Percentiles rank a stretch among this genome's conserved stretches.
Conservation (phyloP, 2,797 vertebrate genomes). For the Loris lydekkerianus region DNA sequence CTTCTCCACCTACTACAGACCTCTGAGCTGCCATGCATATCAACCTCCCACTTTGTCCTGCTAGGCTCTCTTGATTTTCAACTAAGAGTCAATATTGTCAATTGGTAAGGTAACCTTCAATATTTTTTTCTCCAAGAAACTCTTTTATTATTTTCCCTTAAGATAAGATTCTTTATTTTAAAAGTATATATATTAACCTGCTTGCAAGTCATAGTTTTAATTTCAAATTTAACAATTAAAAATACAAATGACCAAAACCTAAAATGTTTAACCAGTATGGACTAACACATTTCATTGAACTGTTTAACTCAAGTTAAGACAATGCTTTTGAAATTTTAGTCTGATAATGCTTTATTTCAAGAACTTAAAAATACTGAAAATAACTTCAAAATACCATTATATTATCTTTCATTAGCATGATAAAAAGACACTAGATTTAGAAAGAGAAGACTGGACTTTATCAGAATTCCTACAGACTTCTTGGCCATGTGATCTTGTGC, state of each 20-base stretch:
- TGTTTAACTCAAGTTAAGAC: not conserved
- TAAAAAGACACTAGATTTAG: not conserved
- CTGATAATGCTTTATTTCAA: not conserved
- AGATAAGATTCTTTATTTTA: not conserved
- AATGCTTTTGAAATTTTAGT: not conserved
- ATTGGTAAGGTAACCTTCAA: not conserved
- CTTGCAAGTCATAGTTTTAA: not conserved
- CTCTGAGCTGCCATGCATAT: not conserved
- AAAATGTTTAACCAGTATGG: not conserved
- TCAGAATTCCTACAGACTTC: not conserved
- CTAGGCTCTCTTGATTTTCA: not conserved
- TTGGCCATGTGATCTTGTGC: not conserved
- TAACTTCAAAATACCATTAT: not conserved
- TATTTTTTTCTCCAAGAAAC: constrained; percentile 41
- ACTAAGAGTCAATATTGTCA: not conserved
- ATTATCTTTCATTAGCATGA: not conserved
- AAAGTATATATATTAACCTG: not conserved
- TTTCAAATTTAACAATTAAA: constrained; percentile 21
- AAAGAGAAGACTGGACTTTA: not conserved
- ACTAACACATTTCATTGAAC: not conserved
- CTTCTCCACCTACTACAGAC: not conserved
- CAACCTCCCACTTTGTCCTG: not conserved
- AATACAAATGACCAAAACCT: not conserved
- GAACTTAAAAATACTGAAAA: not conserved
- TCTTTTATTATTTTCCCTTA: constrained; percentile 13